Evolutionary conservation across 2,888 invertebrate species (phyloP).

Genomic region (Leucania comma): DNA sequence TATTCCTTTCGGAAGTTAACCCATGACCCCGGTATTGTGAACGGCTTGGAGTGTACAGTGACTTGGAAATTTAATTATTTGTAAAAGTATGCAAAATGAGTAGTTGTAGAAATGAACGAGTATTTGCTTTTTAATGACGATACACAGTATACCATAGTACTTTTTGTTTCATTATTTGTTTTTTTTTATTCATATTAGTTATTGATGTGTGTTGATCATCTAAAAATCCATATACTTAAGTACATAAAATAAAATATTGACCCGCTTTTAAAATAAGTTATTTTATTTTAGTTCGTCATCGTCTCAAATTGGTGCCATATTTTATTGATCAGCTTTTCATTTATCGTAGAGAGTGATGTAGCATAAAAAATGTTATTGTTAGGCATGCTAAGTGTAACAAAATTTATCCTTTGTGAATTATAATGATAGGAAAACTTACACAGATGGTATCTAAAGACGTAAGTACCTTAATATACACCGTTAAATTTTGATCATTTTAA

Average conservation of each 20-base stretch:
- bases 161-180: too few species aligned
- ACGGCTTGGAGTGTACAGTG: too few species aligned
- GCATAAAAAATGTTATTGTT: neutral
- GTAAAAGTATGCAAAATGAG: accelerated
- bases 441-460: neutral
- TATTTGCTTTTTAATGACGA: too few species aligned
- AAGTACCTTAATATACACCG: too few species aligned
- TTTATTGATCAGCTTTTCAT: slow-evolving; percentile 18
- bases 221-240: too few species aligned
- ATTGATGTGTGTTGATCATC: too few species aligned
- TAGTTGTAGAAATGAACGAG: neutral
- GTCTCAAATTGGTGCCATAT: slow-evolving; percentile 19
- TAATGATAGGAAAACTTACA: neutral
- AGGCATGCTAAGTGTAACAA: neutral
- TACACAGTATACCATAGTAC: too few species aligned
- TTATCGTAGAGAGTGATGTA: slow-evolving; percentile 12
- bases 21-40: too few species aligned
- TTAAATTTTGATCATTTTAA: too few species aligned
- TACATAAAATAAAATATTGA: neutral
- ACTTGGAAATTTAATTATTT: neutral
- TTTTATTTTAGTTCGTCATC: slow-evolving; percentile 23
- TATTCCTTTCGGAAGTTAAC: too few species aligned
- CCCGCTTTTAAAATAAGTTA: slow-evolving; percentile 3
- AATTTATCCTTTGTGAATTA: neutral
- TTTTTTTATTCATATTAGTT: too few species aligned